Evolutionary conservation across 2,113 vertebrate genomes (phyloP), one percentile per base, ranked within the genome.

Genomic region (Brachyhypopomus gauderio): DNA sequence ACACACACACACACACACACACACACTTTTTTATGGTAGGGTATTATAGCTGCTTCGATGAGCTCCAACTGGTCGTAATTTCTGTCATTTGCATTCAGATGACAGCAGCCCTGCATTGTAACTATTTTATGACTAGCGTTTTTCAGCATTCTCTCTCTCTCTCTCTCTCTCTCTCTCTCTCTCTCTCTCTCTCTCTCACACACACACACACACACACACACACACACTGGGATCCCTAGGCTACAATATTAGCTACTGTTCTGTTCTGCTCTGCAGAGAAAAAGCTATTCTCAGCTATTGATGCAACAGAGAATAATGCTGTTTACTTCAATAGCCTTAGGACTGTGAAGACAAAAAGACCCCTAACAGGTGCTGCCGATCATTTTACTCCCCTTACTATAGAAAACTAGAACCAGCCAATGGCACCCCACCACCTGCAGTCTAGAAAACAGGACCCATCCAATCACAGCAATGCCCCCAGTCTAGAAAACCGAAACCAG

Each of bases 21-120:
- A 36, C 72, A 59, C 72, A 25, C 22, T 9, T 23, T 77, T 63
- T 60, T 75, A 77, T 55, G 27, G 45, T 45, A 34, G 62, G 63
- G n/a, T 56, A 30, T 77, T 56, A 36, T 56, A 36, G 30, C 45
- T 66, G 62, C 64, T 56, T 78, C 25, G 16, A 38, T 17, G 45
- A 30, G 62, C 63, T 67, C 62, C 63, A 27, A 66, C 45, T 77
- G 62, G 17, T 81, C 71, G 86, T 88, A 80, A 89, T 91, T 90
- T 84, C 72, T 81, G 83, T 77, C 84, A 87, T 89, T 90, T 89
- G 84, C 87, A 87, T 90, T 88, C 85, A 84, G 73, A 25, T 69
- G 56, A 70, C 66, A n/a, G 22, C 75, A 77, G 25, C 20, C 7
- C 19, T 36, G 34, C 72, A 38, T 34, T 60, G 25, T 58, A 25